phyloP scores from a whole-genome alignment of 2,113 vertebrate species.

The Serranochromis macrocephalus region DNA sequence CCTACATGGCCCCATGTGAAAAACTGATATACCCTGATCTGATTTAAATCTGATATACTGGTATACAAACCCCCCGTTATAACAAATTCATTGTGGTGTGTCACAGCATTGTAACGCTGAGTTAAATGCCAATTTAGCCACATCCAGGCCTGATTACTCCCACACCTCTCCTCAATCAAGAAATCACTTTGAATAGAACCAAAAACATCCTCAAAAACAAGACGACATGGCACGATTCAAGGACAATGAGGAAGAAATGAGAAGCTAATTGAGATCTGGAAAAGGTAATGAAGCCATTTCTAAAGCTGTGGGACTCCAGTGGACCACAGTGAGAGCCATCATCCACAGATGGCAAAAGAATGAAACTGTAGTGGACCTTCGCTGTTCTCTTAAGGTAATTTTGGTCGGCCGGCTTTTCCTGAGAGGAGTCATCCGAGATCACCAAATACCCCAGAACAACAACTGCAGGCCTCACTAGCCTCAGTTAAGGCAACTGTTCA shows the following conservation, averaged over 20 bases:
- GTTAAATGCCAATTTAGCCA: neutral
- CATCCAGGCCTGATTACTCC: neutral
- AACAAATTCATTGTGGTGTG: neutral
- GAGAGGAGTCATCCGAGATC: neutral
- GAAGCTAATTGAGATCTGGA: neutral
- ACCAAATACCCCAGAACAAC: neutral
- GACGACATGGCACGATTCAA: neutral
- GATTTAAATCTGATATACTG: neutral
- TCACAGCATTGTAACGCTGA: neutral
- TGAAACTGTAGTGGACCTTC: neutral
- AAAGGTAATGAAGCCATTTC: neutral
- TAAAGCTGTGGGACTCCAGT: neutral
- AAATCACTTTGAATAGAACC: neutral
- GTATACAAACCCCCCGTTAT: neutral
- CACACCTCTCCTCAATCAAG: neutral
- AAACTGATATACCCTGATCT: neutral
- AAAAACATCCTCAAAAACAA: neutral
- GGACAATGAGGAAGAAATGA: neutral
- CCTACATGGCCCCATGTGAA: neutral
- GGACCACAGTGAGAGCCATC: neutral
- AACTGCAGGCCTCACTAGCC: neutral
- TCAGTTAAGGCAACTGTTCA: neutral
- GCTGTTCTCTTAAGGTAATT: neutral
- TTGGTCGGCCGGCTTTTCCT: neutral
- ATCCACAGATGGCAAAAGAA: neutral